These are phyloP conservation scores for Eumeta japonica DNA, from an alignment of 1,140 invertebrate genomes.

Conservation along the genomic window DNA sequence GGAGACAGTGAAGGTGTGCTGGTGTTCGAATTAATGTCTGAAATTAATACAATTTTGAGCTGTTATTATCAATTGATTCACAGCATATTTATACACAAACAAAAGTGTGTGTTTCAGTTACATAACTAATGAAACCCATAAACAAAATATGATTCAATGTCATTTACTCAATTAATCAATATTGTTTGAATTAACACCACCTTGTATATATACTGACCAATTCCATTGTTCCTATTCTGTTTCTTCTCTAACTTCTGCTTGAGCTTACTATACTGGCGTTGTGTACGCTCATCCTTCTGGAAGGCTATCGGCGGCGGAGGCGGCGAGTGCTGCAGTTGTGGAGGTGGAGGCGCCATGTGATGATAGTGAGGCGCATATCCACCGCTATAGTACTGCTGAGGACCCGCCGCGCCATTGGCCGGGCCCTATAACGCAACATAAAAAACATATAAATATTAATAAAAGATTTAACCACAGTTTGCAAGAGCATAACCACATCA, in stretches of 20 bases:
- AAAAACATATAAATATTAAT: conserved; percentile 34
- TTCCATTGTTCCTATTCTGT: conserved; percentile 56
- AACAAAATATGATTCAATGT: neutral
- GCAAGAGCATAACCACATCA: too few species aligned
- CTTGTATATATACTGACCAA: too few species aligned
- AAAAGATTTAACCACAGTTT: too few species aligned
- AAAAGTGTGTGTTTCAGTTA: too few species aligned
- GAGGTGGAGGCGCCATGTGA: conserved; percentile 52
- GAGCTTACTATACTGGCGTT: conserved; percentile 72
- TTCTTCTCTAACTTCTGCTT: conserved; percentile 71
- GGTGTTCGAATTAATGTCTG: conserved; percentile 48
- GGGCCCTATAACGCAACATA: conserved; percentile 59
- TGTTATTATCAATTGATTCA: neutral
- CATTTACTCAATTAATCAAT: too few species aligned
- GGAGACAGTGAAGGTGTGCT: conserved; percentile 60
- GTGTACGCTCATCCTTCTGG: conserved; percentile 75
- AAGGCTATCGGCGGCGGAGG: conserved; percentile 63
- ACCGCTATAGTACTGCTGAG: conserved; percentile 63
- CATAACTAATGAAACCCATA: neutral
- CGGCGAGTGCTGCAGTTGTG: conserved; percentile 56
- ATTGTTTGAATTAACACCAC: too few species aligned
- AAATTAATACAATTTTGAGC: conserved; percentile 8
- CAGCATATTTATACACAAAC: neutral
- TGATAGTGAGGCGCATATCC: conserved; percentile 64
- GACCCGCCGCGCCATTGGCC: conserved; percentile 63